Evolutionary conservation across 2,113 vertebrate species (phyloP), one percentile per base, ranked within the genome.

Genomic region (Prunella himalayana): DNA sequence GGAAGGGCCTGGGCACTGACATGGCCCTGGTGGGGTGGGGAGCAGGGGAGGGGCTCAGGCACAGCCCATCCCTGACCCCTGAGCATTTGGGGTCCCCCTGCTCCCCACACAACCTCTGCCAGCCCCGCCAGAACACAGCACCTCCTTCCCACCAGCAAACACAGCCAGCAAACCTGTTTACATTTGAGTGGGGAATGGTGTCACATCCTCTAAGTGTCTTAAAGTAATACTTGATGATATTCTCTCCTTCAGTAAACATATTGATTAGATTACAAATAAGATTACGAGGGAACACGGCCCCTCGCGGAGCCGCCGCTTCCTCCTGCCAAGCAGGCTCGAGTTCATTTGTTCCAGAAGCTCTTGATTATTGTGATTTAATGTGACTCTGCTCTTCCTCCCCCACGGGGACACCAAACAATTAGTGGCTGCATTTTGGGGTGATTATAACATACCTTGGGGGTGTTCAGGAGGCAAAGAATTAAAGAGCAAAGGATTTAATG

Each of bases 181-280:
- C 78, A 10, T 54, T 4, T 1, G 15, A 59, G 73, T 4, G 65
- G 88, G 42, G 90, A 86, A 11, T 1, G 0, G 56, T 92, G 95
- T 92, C 96, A 96, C 96, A 71, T 86, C 77, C 86, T 89, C 82
- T 84, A 64, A 95, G 93, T 82, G 83, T 92, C 91, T 94, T 87
- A 88, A 94, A 88, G 96, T 61, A 94, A 97, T 61, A 83, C 89
- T 35, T 88, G 96, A 92, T 96, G 95, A 96, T 96, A 94, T 96
- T 97, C 96, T 95, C 84, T 57, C 95, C 91, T 90, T 94, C 96
- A 91, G 96, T 84, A 97, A 97, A 96, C 96, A 96, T 92, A 94
- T 96, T 86, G 94, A 97, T 97, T 96, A 94, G 82, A 84, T 95
- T 94, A 92, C 96, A 95, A 97, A 97, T 91, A 68, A 95, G 95